Evolutionary conservation across 2,888 invertebrate species (phyloP), one percentile per base, ranked within the genome.

Genomic region (Netelia melanura): DNA sequence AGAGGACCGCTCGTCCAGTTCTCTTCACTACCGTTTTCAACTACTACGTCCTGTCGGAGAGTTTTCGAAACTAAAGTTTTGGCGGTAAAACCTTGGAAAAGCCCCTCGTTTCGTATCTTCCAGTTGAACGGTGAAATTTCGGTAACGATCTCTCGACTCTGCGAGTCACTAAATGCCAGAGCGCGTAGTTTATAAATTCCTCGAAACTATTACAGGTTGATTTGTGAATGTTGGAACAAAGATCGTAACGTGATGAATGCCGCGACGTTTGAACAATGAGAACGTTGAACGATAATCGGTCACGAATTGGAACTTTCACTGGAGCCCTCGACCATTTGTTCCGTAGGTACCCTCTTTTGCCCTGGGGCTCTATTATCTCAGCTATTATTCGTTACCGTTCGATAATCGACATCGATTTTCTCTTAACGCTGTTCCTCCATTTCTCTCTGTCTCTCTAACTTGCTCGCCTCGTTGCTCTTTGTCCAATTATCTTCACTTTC

Each of bases 331-430:
- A n/a, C 30, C 38, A 23, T 62, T 74, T 70, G 61, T 74, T 56
- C 61, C 38, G 38, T 38, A 30, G 30, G 48, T 48, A 14, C 1
- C 14, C 14, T 68, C 56, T 81, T 68, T 30, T 21, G 23, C 38
- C 62, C n/a, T 25, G 68, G 25, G 74, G 54, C 54, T 70, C 56
- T 21, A 56, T 52, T 21, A 6, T 25, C 43, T 14, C 43, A 25
- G 38, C 81, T 68, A 68, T 81, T 76, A 84, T 77, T 56, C 65
- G 56, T 54, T 65, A 58, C 38, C 44, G 67, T 54, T 71, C 14
- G 74, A 72, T 80, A 83, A 83, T 80, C 71, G 76, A 80, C 80
- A 80, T 85, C 76, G 85, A 85, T 85, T 85, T 80, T 56, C 71
- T 54, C 65, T 58, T 21, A 21, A 21, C 8, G 38, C 38, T 6